A percentile compares a stretch with the other conserved stretches of the same genome.
These are phyloP conservation scores for Gadus chalcogrammus DNA, from an alignment of 2,113 vertebrate genomes.

Conservation along the genomic window DNA sequence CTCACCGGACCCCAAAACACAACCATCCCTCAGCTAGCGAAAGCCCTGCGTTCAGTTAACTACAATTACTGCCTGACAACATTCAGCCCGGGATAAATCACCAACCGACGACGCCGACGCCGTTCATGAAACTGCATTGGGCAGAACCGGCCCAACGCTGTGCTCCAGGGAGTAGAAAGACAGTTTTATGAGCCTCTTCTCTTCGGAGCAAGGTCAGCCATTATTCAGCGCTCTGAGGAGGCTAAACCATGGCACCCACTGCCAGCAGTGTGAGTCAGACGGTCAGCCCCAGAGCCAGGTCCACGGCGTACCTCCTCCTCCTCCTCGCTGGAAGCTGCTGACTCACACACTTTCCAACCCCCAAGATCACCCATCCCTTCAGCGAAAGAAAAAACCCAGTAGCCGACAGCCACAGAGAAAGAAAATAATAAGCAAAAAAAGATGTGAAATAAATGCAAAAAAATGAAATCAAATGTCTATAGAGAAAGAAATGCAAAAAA, in stretches of 20 bases:
- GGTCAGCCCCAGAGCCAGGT: slow-evolving; percentile 39
- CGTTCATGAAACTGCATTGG: slow-evolving; percentile 34
- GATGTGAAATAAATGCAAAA: too few species aligned
- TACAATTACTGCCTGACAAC: slow-evolving; percentile 1
- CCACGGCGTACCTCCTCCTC: slow-evolving; percentile 18
- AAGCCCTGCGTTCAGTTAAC: slow-evolving; percentile 24
- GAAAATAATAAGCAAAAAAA: background rate
- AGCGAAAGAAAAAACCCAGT: slow-evolving; percentile 3
- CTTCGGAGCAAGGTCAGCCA: slow-evolving; percentile 23
- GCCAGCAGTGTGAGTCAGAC: slow-evolving; percentile 23
- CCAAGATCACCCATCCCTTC: slow-evolving; percentile 18
- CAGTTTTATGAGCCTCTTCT: slow-evolving; percentile 32
- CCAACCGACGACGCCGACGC: background rate
- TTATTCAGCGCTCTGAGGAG: slow-evolving; percentile 27
- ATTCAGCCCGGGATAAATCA: slow-evolving; percentile 34
- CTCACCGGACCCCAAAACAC: slow-evolving; percentile 19
- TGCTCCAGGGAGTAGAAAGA: slow-evolving; percentile 8
- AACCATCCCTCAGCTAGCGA: slow-evolving; percentile 17
- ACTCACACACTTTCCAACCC: slow-evolving; percentile 21
- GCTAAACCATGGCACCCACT: slow-evolving; percentile 26
- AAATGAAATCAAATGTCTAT: too few species aligned
- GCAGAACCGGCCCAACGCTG: slow-evolving; percentile 8
- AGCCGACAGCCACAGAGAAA: background rate
- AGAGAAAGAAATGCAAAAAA: too few species aligned
- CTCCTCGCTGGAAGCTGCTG: slow-evolving; percentile 22